phyloP scores from a whole-genome alignment of 1,140 invertebrate species.

The Drosophila bocqueti region DNA sequence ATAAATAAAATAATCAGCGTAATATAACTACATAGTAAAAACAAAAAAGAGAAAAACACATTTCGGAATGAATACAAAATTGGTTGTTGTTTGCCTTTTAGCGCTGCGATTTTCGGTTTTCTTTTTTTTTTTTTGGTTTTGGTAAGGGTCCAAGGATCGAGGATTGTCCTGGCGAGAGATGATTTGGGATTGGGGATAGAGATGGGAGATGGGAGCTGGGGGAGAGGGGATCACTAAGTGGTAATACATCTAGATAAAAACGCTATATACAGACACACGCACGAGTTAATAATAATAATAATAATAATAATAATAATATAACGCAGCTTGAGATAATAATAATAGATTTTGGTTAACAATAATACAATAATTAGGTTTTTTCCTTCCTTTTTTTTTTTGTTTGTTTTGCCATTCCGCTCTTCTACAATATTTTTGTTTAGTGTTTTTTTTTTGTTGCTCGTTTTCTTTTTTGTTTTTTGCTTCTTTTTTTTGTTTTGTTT shows the following conservation, averaged over 20 bases:
- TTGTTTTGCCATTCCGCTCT: constrained; percentile 56
- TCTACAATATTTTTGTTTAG: constrained; percentile 50
- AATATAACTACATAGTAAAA: constrained; percentile 68
- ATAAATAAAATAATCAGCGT: constrained; percentile 74
- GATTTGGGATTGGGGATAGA: not conserved
- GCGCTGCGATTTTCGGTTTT: constrained; percentile 46
- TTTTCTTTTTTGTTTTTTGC: constrained; percentile 14
- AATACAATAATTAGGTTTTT: constrained; percentile 80
- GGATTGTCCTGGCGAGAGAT: constrained; percentile 38
- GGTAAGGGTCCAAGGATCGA: constrained; percentile 11
- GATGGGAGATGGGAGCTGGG: not conserved
- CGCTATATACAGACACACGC: constrained; percentile 75
- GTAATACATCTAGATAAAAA: constrained; percentile 84
- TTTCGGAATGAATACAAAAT: constrained; percentile 81
- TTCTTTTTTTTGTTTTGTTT: constrained; percentile 32
- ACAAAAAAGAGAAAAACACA: constrained; percentile 58
- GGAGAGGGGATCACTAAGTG: constrained; percentile 60
- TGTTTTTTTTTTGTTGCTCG: constrained; percentile 22
- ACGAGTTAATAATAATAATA: constrained; percentile 71
- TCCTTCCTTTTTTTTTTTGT: too few relatives aligned
- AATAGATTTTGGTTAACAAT: constrained; percentile 84
- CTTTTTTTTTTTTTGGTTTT: constrained; percentile 11
- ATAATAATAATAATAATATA: constrained; percentile 55
- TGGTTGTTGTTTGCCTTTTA: constrained; percentile 66
- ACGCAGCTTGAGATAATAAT: constrained; percentile 73